These are phyloP conservation scores for Diplosoma virens DNA, from an alignment of 23 tunicate genomes.

Conservation along the genomic window DNA sequence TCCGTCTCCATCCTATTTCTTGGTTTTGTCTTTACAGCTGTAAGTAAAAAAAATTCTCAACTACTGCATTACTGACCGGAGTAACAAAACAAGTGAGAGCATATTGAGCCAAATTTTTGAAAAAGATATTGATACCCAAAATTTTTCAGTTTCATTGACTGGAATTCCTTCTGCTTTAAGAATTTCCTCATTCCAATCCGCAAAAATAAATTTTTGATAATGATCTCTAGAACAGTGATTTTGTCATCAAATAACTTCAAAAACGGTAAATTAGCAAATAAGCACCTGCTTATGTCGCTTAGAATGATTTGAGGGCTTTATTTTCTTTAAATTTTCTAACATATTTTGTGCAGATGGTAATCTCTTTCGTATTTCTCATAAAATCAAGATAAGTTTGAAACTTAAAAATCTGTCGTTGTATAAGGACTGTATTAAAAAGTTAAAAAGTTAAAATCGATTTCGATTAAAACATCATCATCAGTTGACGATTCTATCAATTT, in stretches of 20 bases:
- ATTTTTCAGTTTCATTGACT: slow-evolving; percentile 19
- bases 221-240: slow-evolving; percentile 9
- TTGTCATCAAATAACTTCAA: too few species aligned
- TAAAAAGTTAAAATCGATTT: too few species aligned
- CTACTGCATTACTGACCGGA: slow-evolving; percentile 24
- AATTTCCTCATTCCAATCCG: slow-evolving; percentile 19
- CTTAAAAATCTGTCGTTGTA: too few species aligned
- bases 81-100: slow-evolving; percentile 16
- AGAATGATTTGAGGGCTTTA: not conserved
- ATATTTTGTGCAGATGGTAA: too few species aligned
- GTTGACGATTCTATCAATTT: too few species aligned
- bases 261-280: too few species aligned
- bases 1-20: not conserved
- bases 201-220: slow-evolving; percentile 8
- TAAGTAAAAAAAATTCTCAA: too few species aligned
- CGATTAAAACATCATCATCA: too few species aligned
- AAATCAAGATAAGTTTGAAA: too few species aligned
- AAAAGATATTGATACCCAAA: slow-evolving; percentile 9
- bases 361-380: too few species aligned
- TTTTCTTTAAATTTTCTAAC: slow-evolving; percentile 4
- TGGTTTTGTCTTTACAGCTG: not conserved
- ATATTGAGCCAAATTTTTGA: slow-evolving; percentile 13
- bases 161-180: not conserved
- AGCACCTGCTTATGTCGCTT: too few species aligned
- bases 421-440: too few species aligned